Base-by-base conservation (phyloP, 2,888 invertebrate species). In the Scaptomyza caliginosa region DNA sequence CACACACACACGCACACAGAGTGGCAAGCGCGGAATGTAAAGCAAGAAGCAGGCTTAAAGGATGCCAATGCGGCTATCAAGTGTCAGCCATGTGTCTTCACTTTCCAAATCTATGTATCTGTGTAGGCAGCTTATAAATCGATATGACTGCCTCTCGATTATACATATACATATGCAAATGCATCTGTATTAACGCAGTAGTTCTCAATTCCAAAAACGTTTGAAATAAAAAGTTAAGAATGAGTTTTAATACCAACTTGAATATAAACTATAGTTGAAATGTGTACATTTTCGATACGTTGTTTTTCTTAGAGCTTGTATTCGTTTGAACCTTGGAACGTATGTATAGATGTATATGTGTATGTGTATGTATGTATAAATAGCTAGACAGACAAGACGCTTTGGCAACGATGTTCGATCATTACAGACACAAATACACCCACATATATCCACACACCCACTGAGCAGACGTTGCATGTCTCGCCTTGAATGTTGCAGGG, bases 111-210 rank as follows among this genome's bases (percentile, higher is more conserved):
- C 11, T 13, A 43, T 38, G 24, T 6, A 58, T 65, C 60, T 70
- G 58, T 74, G 75, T 68, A 66, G 65, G 65, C 77, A 80, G 60
- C 86, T 71, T 83, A 86, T 77, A 79, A 80, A 84, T 86, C 80
- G 86, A 81, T 81, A 81, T 79, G 74, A 79, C 77, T 85, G 85
- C 81, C 80, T 73, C 75, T 67, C 76, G 74, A 16, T 13, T 10
- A 16, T 75, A 81, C 60, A 42, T 59, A 57, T 34, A 59, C 10
- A 26, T 28, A 39, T 5, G 28, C 21, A 43, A 21, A 55, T 19
- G 13, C 10, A 46, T 11, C 24, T 17, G 46, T 16, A 49, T 24
- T 16, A 21, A 19, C n/a, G 19, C 4, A 19, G 7, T 7, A 2
- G 19, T 39, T 39, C 39, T 7, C 19, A 19, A 19, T 19, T 39